phyloP scores from a whole-genome alignment of 2,797 vertebrate genomes.

The Sebastes matsubarae region DNA sequence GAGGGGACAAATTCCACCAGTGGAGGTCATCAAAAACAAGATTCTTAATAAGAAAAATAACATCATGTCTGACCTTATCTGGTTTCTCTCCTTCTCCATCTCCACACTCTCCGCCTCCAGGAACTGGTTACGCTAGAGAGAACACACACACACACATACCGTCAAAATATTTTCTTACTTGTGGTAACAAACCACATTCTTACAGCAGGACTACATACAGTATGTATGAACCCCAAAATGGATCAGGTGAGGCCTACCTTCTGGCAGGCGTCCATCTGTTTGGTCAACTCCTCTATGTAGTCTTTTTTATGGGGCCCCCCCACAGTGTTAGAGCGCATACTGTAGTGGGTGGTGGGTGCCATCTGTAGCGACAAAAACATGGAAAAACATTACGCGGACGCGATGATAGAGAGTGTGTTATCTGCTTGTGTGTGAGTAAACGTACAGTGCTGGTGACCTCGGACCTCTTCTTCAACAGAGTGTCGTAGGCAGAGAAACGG shows the following conservation, averaged over 20 bases:
- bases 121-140: conserved; percentile 83
- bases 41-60: fast-evolving
- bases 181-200: not conserved
- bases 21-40: not conserved
- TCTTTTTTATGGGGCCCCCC: conserved; percentile 71
- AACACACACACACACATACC: not conserved
- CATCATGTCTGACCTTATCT: conserved; percentile 73
- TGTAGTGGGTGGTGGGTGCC: conserved; percentile 51
- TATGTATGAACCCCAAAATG: not conserved
- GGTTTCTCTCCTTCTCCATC: conserved; percentile 85
- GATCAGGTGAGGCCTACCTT: conserved; percentile 52
- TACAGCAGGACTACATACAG: not conserved
- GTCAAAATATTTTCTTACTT: not conserved
- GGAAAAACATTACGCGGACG: not conserved
- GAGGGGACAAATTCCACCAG: not conserved
- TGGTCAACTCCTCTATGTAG: conserved; percentile 84
- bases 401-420: not conserved
- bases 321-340: conserved; percentile 59
- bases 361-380: conserved; percentile 17
- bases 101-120: conserved; percentile 84
- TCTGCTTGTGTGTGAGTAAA: not conserved
- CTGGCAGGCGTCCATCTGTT: conserved; percentile 76
- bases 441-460: conserved; percentile 55
- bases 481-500: conserved; percentile 74
- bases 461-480: conserved; percentile 68